phyloP scores from a whole-genome alignment of 2,113 vertebrate genomes.

The Malurus melanocephalus region DNA sequence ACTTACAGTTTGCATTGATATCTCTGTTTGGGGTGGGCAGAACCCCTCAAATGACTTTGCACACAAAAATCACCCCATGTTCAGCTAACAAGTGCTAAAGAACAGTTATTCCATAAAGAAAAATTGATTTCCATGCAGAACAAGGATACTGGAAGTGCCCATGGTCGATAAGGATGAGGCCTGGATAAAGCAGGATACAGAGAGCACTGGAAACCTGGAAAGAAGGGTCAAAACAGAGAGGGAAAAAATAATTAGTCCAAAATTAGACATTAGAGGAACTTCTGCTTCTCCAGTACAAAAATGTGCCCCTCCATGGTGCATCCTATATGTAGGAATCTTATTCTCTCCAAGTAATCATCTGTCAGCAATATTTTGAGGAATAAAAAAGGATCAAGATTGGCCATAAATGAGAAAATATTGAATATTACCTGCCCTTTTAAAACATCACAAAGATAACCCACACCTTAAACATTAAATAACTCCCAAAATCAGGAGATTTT shows the following conservation, averaged over 20 bases:
- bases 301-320: neutral
- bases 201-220: slow-evolving; percentile 80
- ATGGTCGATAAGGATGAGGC: slow-evolving; percentile 92
- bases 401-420: neutral
- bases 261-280: neutral
- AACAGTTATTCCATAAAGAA: neutral
- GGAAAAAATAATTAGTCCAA: neutral
- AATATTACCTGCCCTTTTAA: neutral
- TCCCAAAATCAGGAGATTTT: neutral
- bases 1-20: neutral
- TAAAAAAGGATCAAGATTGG: neutral
- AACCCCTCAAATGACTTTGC: neutral
- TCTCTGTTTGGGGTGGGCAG: neutral
- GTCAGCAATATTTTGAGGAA: neutral
- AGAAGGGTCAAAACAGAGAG: neutral
- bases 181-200: slow-evolving; percentile 91
- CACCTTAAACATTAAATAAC: neutral
- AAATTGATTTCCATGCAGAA: neutral
- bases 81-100: neutral
- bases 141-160: slow-evolving; percentile 99
- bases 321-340: neutral
- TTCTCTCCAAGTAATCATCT: neutral
- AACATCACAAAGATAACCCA: neutral
- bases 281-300: neutral
- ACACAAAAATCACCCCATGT: neutral